Evolutionary conservation across 2,888 invertebrate genomes (phyloP).

Genomic region (Chydorus sphaericus): DNA sequence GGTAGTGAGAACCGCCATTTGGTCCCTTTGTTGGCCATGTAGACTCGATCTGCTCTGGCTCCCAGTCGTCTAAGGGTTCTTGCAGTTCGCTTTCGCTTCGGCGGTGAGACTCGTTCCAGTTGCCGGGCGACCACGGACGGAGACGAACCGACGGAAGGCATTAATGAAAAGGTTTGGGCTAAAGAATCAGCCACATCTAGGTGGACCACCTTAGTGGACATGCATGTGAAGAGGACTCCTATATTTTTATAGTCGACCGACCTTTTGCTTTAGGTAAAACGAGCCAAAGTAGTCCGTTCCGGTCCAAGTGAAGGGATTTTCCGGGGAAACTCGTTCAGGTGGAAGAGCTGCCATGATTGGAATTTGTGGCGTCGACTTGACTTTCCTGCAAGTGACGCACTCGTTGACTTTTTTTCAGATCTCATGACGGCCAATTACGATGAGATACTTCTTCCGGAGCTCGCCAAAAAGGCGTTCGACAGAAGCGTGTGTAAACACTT

Average conservation of each 20-base stretch:
- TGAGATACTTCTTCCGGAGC: background rate
- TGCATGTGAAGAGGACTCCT: constrained; percentile 15
- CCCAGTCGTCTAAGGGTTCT: too few species aligned
- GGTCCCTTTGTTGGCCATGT: background rate
- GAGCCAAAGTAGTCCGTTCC: constrained; percentile 13
- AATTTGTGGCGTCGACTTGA: background rate
- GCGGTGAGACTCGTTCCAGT: constrained; percentile 19
- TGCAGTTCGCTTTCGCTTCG: too few species aligned
- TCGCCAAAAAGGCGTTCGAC: background rate
- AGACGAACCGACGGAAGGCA: constrained; percentile 11
- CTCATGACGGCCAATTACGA: background rate
- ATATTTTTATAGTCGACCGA: background rate
- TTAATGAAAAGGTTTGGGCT: constrained; percentile 11
- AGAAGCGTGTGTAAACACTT: background rate
- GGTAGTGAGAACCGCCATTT: constrained; percentile 19
- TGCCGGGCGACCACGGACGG: constrained; percentile 14
- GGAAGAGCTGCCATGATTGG: constrained; percentile 7
- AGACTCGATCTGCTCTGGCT: too few species aligned
- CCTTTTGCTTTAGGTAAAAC: background rate
- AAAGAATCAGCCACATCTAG: constrained; percentile 12
- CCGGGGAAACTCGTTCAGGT: background rate
- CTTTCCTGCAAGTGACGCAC: constrained; percentile 1
- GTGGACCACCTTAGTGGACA: constrained; percentile 15
- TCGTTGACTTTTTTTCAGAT: background rate
- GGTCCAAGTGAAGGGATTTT: constrained; percentile 12